These are phyloP conservation scores for Tetragnatha versicolor DNA, from an alignment of 1,140 invertebrate species.

Conservation along the genomic window DNA sequence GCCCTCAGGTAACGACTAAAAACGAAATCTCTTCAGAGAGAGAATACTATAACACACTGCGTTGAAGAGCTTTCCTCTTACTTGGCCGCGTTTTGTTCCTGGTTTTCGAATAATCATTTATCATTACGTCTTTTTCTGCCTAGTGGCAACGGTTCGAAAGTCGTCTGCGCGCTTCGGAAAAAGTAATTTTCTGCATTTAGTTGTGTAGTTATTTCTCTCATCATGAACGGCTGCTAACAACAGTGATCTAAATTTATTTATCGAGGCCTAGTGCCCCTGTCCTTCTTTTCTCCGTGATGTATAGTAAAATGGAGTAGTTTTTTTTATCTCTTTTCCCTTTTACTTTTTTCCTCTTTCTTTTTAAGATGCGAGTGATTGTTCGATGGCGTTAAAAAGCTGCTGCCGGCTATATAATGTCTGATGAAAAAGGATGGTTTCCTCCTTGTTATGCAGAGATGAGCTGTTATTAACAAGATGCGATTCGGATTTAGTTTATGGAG, in stretches of 20 bases:
- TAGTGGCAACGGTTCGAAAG: slow-evolving; percentile 18
- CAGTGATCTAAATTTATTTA: neutral
- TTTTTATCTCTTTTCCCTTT: neutral
- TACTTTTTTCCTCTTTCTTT: too few species aligned
- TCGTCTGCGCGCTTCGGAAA: slow-evolving; percentile 31
- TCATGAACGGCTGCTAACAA: neutral
- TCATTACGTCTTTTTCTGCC: slow-evolving; percentile 41
- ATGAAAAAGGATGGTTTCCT: too few species aligned
- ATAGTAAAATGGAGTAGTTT: slow-evolving; percentile 9
- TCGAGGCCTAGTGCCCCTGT: neutral
- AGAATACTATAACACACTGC: neutral
- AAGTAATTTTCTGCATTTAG: neutral
- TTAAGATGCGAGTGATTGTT: too few species aligned
- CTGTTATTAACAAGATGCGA: too few species aligned
- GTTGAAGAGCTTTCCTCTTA: neutral
- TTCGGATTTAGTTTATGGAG: too few species aligned
- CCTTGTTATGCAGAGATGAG: too few species aligned
- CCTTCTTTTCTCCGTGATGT: neutral
- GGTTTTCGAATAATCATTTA: slow-evolving; percentile 29
- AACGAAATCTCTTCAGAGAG: neutral
- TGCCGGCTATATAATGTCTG: too few species aligned
- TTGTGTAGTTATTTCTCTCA: neutral
- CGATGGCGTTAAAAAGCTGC: too few species aligned
- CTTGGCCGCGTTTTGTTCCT: slow-evolving; percentile 24
- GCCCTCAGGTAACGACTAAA: neutral